Conservation (phyloP, 1,140 invertebrate genomes). For the Tetramorium parvispinum region DNA sequence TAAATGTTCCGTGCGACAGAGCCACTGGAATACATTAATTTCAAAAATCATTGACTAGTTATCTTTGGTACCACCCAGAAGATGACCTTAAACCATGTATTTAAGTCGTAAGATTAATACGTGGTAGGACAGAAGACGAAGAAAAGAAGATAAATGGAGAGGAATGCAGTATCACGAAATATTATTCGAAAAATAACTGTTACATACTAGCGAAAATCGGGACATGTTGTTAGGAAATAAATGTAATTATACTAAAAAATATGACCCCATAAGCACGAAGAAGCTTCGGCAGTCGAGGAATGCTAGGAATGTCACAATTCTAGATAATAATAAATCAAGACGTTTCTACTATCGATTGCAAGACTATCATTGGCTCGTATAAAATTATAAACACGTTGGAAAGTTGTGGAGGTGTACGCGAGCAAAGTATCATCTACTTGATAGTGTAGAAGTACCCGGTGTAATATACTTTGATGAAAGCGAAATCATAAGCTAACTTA, state of each 20-base stretch:
- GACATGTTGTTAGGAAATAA: background rate
- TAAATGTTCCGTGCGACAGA: conserved; percentile 79
- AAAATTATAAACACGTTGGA: conserved; percentile 58
- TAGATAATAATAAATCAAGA: background rate
- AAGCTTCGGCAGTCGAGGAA: background rate
- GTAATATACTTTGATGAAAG: conserved; percentile 68
- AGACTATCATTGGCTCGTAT: background rate
- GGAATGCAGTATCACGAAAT: background rate
- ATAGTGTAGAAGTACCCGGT: conserved; percentile 4
- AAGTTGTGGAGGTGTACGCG: conserved; percentile 64
- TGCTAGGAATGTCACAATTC: conserved; percentile 1
- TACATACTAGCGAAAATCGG: background rate
- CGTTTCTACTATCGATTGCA: background rate
- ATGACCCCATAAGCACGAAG: background rate
- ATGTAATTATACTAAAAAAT: conserved; percentile 24
- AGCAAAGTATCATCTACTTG: conserved; percentile 52
- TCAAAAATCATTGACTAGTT: conserved; percentile 44
- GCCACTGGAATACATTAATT: conserved; percentile 80
- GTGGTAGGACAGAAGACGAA: background rate
- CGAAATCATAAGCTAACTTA: conserved; percentile 57
- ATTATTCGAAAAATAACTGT: conserved; percentile 9
- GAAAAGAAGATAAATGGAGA: background rate
- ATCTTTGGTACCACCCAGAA: background rate
- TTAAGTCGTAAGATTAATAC: background rate
- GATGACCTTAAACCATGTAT: background rate